A percentile compares a stretch with the other conserved stretches of the same genome.
phyloP scores from a whole-genome alignment of 2,113 vertebrate genomes.

The Carassius gibelio region DNA sequence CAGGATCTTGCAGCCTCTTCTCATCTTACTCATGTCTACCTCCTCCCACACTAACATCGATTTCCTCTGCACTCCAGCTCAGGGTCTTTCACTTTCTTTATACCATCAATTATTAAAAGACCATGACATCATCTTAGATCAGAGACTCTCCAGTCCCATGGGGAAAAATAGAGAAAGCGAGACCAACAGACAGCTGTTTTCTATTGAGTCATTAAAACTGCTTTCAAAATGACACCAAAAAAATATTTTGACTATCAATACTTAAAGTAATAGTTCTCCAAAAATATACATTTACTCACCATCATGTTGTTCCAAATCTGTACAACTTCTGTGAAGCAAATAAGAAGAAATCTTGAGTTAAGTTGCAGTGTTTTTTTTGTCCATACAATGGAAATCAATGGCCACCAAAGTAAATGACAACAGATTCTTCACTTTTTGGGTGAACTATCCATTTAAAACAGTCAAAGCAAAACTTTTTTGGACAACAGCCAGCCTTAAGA shows the following conservation, averaged over 20 bases:
- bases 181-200: slow-evolving; percentile 12
- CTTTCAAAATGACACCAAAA: neutral
- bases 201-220: neutral
- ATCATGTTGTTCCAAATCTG: neutral
- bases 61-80: slow-evolving; percentile 60
- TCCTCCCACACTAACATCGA: slow-evolving; percentile 57
- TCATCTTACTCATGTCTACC: slow-evolving; percentile 12
- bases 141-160: slow-evolving; percentile 48
- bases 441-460: neutral
- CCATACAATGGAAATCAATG: neutral
- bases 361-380: neutral
- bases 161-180: neutral
- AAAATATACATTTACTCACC: neutral
- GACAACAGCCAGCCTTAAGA: neutral
- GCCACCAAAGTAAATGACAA: neutral
- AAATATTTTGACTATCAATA: neutral
- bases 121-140: slow-evolving; percentile 69
- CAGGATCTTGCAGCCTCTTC: slow-evolving; percentile 34
- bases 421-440: neutral
- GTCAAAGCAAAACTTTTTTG: neutral
- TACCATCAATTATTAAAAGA: slow-evolving; percentile 75
- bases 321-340: neutral
- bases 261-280: neutral
- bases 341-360: neutral
- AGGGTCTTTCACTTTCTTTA: slow-evolving; percentile 67